Conservation (phyloP, 30 jellyfish, hydroid and myxozoan species). For the Mastigias papua region DNA sequence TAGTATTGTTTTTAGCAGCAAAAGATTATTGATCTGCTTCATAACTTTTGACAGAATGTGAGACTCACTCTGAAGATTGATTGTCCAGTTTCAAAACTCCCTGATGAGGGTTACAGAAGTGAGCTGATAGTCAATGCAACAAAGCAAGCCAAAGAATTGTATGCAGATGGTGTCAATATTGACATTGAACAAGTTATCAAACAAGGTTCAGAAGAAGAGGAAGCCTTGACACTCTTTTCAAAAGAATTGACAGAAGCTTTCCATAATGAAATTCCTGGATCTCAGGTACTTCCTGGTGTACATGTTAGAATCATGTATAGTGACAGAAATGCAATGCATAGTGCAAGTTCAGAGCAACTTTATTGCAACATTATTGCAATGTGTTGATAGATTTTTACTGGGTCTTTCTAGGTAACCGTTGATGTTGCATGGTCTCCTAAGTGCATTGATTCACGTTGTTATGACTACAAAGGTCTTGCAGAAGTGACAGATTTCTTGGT, state of each 20-base stretch:
- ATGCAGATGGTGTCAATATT: slow-evolving; percentile 83
- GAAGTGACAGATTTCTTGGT: slow-evolving; percentile 74
- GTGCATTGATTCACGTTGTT: slow-evolving; percentile 78
- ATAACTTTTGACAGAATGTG: slow-evolving; percentile 33
- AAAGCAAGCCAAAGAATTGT: slow-evolving; percentile 12
- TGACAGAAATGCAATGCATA: background rate
- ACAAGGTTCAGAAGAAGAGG: slow-evolving; percentile 57
- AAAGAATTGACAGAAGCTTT: slow-evolving; percentile 59
- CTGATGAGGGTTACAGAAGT: slow-evolving; percentile 49
- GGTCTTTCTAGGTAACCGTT: slow-evolving; percentile 54
- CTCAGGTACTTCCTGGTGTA: slow-evolving; percentile 53
- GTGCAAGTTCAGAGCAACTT: background rate
- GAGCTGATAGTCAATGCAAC: slow-evolving; percentile 51
- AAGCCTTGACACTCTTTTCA: slow-evolving; percentile 56
- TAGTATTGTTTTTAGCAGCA: background rate
- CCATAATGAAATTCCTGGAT: slow-evolving; percentile 62
- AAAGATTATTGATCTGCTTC: background rate
- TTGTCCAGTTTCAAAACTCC: slow-evolving; percentile 64
- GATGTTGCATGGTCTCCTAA: slow-evolving; percentile 90
- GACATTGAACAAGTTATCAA: slow-evolving; percentile 73
- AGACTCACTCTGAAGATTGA: slow-evolving; percentile 47
- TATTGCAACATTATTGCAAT: background rate
- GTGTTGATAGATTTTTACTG: background rate
- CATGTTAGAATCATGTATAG: background rate
- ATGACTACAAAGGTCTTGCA: slow-evolving; percentile 71